A percentile compares a stretch with the other conserved stretches of the same genome.
Conservation (phyloP, 2,113 vertebrate species). For the Nerophis lumbriciformis region DNA sequence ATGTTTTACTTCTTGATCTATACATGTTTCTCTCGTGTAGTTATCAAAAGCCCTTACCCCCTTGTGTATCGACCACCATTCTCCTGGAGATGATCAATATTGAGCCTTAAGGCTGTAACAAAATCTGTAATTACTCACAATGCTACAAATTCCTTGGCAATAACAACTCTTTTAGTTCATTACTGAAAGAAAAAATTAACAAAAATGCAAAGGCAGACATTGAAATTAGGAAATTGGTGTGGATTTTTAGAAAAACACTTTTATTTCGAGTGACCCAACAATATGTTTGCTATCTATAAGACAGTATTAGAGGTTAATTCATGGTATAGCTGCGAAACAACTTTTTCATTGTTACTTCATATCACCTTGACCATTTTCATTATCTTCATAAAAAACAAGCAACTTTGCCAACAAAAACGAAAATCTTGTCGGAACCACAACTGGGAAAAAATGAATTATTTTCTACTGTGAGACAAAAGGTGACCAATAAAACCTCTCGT, state of each 20-base stretch:
- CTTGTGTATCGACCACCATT: constrained; percentile 66
- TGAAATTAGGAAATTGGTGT: not conserved
- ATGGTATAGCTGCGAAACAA: not conserved
- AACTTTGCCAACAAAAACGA: constrained; percentile 50
- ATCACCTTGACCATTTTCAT: constrained; percentile 26
- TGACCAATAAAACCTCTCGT: constrained; percentile 84
- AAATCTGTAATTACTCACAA: constrained; percentile 75
- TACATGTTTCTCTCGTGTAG: constrained; percentile 68
- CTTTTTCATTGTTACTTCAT: not conserved
- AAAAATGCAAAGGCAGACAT: constrained; percentile 8
- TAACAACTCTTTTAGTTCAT: constrained; percentile 64
- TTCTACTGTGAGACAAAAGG: constrained; percentile 77
- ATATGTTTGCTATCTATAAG: too few relatives aligned
- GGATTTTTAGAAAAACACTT: not conserved
- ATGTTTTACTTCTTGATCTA: constrained; percentile 49
- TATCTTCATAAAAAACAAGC: constrained; percentile 12
- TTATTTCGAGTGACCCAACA: not conserved
- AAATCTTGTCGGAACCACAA: constrained; percentile 73
- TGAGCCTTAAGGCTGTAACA: constrained; percentile 63
- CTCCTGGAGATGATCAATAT: constrained; percentile 73
- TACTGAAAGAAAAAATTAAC: constrained; percentile 44
- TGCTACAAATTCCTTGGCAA: constrained; percentile 61
- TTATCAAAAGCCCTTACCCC: constrained; percentile 62
- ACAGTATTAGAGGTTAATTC: not conserved
- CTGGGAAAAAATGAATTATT: constrained; percentile 85